phyloP scores from a whole-genome alignment of 2,888 invertebrate species.

The Trypoxylon attenuatum region DNA sequence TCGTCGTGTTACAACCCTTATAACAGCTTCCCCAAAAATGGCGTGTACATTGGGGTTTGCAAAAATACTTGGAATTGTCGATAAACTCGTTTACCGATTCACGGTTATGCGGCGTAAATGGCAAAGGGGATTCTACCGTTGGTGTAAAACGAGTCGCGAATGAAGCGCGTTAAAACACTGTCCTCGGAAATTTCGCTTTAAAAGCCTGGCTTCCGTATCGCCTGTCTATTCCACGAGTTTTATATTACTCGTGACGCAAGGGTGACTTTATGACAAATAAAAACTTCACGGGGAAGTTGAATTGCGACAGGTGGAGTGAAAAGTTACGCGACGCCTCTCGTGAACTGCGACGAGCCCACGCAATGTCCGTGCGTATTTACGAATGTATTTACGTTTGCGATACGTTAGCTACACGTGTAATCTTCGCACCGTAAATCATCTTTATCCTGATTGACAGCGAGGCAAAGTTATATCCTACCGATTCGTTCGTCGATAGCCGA shows the following conservation, averaged over 20 bases:
- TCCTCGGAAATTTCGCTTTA: background rate
- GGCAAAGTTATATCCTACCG: too few species aligned
- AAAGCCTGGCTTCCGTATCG: background rate
- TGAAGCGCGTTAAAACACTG: conserved; percentile 17
- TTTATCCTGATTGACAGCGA: background rate
- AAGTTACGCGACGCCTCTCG: conserved; percentile 13
- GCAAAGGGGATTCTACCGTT: background rate
- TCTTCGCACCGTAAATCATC: conserved; percentile 43
- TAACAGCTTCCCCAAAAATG: background rate
- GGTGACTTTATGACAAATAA: conserved; percentile 52
- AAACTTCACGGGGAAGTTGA: conserved; percentile 39
- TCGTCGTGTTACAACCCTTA: too few species aligned
- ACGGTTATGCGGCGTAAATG: too few species aligned
- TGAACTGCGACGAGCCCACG: too few species aligned
- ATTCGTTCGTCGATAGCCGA: too few species aligned
- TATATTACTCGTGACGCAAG: conserved; percentile 40
- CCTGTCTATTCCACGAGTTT: conserved; percentile 34
- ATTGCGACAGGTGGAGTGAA: conserved; percentile 49
- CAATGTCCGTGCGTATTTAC: too few species aligned
- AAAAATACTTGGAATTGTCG: background rate
- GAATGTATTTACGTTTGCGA: conserved; percentile 50
- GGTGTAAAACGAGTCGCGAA: conserved; percentile 32
- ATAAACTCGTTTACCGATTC: too few species aligned
- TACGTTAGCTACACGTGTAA: conserved; percentile 46
- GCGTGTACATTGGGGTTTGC: too few species aligned